These are phyloP conservation scores for Dilophus febrilis DNA, from an alignment of 2,888 invertebrate genomes.

Conservation along the genomic window DNA sequence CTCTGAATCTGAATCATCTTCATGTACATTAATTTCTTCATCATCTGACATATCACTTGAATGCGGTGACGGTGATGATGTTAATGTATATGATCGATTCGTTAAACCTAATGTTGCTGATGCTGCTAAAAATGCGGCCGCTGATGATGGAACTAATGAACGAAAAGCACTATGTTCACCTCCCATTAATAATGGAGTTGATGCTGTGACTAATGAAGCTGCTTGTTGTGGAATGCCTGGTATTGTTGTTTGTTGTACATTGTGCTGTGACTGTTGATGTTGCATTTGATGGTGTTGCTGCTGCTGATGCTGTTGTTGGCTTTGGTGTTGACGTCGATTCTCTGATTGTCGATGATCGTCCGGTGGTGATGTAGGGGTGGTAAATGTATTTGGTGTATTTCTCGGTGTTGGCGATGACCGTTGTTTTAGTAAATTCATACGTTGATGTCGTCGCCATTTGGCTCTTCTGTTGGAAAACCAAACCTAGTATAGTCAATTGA, in stretches of 20 bases:
- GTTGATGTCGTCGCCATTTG: conserved; percentile 93
- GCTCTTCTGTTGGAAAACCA: conserved; percentile 99
- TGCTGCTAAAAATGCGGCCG: conserved; percentile 36
- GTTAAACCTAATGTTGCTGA: conserved; percentile 22
- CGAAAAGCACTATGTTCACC: conserved; percentile 83
- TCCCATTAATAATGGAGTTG: conserved; percentile 51
- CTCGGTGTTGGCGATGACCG: conserved; percentile 31
- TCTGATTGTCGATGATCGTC: too few relatives aligned
- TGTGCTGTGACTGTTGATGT: conserved; percentile 33
- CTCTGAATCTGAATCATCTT: conserved; percentile 52
- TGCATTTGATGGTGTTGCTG: conserved; percentile 13
- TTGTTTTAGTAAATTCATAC: conserved; percentile 82
- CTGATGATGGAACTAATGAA: conserved; percentile 47
- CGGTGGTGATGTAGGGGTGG: conserved; percentile 42
- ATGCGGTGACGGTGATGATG: conserved; percentile 19
- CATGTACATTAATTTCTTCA: conserved; percentile 71
- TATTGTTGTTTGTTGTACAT: conserved; percentile 11
- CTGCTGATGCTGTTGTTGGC: conserved; percentile 22
- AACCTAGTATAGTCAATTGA: conserved; percentile 76
- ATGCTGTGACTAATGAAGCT: conserved; percentile 30
- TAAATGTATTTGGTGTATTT: conserved; percentile 30
- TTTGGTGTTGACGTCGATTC: conserved; percentile 11
- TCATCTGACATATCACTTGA: conserved; percentile 25
- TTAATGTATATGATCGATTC: conserved; percentile 21
- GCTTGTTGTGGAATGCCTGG: conserved; percentile 8